Evolutionary conservation across 2,888 invertebrate species (phyloP), one percentile per base, ranked within the genome.

Genomic region (Lithophane ornitopus): DNA sequence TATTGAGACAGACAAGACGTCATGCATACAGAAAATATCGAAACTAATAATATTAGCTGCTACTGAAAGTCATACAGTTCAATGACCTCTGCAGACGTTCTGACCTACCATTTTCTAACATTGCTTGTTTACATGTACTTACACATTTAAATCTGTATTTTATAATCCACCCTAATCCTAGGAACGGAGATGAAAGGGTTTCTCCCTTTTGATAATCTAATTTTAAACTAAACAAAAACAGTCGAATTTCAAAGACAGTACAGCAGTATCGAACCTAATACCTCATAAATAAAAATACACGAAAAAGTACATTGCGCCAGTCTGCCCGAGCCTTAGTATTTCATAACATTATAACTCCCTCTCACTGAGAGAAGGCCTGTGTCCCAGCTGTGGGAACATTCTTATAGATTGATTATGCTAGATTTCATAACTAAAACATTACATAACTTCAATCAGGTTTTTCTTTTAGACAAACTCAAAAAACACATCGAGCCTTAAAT

Each of bases 61-160:
- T 58, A 58, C n/a, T 58, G n/a, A 49, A 56, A 59, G 65, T 52
- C 54, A 66, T 8, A 12, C 11, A 78, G 61, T 59, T 70, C 78
- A 84, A 28, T 65, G 82, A 72, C 71, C 86, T 62, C 6, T 62
- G 44, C 46, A 76, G 70, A 78, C 76, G 68, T 74, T 73, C 79
- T 67, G 68, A 79, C 85, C 70, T 73, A 59, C 75, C 46, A 52
- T 65, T 61, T 56, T 61, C 58, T 63, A 73, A 61, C 77, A 63
- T 63, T 52, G 28, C 22, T 72, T 70, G 52, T 81, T 70, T 68
- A 78, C 22, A 34, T 41, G 14, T 46, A 46, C 34, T 58, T 14
- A 62, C 12, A 41, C 11, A 19, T 44, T 44, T 26, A 46, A 22
- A 22, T 3, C n/a, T 58, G 26, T 22, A 22, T n/a, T 39, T 61